Base-by-base conservation (phyloP, 2,888 invertebrate genomes). In the Drosophila barbarae region DNA sequence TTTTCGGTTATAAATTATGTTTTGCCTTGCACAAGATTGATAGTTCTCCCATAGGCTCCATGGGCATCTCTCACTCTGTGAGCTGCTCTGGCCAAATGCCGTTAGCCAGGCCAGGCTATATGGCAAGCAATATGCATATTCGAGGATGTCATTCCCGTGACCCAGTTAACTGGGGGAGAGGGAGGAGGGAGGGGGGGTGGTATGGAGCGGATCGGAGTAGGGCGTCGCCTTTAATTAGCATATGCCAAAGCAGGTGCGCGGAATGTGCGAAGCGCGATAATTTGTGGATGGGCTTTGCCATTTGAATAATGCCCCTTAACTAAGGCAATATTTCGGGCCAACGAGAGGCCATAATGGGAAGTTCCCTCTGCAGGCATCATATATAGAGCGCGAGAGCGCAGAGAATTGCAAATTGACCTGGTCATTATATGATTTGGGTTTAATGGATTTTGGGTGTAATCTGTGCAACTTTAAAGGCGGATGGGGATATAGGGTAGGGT, bases 1-100 rank as follows among this genome's bases (percentile, higher is more conserved):
- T 46, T 46, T 28, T 59, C 9, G 60, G 79, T 71, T 84, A 84
- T 84, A 84, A 80, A 84, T 80, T 84, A 84, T 84, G 84, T 82
- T 84, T 65, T 65, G 76, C 69, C 76, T 72, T 69, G 76, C 82
- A 65, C 73, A 80, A 80, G 79, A 80, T 80, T 80, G 79, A 80
- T 84, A 72, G 79, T 70, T 71, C 78, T 73, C 76, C 53, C 66
- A 58, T 61, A 21, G 32, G 23, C 34, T 57, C n/a, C 34, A 42
- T 15, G n/a, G 58, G 59, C 44, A 44, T 57, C 60, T 35, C 34
- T 34, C 39, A 30, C 21, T 60, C 42, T 42, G 30, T 41, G 55
- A 42, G 50, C 56, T 21, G 12, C 41, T 12, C 49, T 30, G 71
- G 28, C 53, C 66, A 60, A 77, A 72, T 73, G 68, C 65, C 63